Evolutionary conservation across 2,797 vertebrate species (phyloP), one percentile per base, ranked within the genome.

Genomic region (Acanthurus lineatus): DNA sequence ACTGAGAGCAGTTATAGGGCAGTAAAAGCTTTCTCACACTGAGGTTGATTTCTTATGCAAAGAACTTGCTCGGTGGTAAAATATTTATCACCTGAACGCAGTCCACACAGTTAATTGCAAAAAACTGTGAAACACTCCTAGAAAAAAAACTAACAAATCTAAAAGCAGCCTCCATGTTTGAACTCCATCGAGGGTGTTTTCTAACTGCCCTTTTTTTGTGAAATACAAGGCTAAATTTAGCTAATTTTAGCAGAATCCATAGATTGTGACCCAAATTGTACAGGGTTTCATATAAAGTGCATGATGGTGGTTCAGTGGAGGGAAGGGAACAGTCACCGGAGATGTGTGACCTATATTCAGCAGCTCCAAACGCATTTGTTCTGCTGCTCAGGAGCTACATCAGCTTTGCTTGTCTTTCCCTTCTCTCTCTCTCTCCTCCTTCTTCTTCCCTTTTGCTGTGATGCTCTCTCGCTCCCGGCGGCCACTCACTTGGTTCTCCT

Each of bases 281-380:
- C 44, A 60, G 45, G 65, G 48, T 86, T 88, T 74, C 2, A 10
- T 42, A 64, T 83, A 48, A 76, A 70, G 63, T 57, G 76, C 64
- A 83, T 72, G 84, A 82, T 74, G 65, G 79, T 87, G 82, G 76
- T 90, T 92, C 79, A 89, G 59, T 78, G 73, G 88, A 88, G 88
- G 83, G 74, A 91, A 84, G 89, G 76, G 69, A 90, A 79, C 87
- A 91, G 88, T 92, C 92, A 87, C 88, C 89, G 89, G 92, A 95
- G 93, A 94, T 93, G 93, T 94, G 90, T 95, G 94, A 95, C 94
- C 93, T 95, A 96, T 91, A 95, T 96, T 95, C 90, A 77, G 88
- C 76, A 85, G 86, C 91, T 92, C 86, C 81, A 64, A 92, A 92
- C 86, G 87, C 91, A 92, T 94, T 94, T 89, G 91, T 92, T 94